These are phyloP conservation scores for Delia radicum DNA, from an alignment of 1,140 invertebrate species.

Conservation along the genomic window DNA sequence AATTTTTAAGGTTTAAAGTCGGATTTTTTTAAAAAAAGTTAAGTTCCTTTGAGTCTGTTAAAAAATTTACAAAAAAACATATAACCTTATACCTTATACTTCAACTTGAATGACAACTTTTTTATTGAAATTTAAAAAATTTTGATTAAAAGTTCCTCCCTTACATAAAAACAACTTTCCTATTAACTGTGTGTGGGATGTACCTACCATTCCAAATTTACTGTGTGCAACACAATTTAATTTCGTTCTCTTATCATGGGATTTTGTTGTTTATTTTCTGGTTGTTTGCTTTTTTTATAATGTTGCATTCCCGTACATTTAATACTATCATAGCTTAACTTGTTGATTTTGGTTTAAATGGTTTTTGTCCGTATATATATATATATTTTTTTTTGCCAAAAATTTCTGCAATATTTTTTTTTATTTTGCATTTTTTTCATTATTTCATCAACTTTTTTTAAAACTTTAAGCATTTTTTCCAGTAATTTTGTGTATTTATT, in stretches of 20 bases:
- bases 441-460: background rate
- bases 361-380: background rate
- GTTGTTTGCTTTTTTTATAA: background rate
- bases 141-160: no score
- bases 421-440: background rate
- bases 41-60: no score
- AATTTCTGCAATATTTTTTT: background rate
- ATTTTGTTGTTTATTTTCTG: background rate
- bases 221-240: constrained; percentile 20
- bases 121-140: no score
- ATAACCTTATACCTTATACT: no score
- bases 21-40: no score
- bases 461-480: background rate
- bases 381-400: background rate
- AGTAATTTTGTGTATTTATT: background rate
- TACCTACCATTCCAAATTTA: background rate
- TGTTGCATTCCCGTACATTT: background rate
- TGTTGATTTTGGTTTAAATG: constrained; percentile 20
- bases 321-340: background rate
- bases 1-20: no score
- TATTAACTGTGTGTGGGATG: background rate
- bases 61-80: no score
- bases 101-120: no score
- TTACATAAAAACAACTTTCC: background rate
- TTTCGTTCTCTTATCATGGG: constrained; percentile 11